A percentile compares a stretch with the other conserved stretches of the same genome.
These are phyloP conservation scores for Pectinophora gossypiella DNA, from an alignment of 1,140 invertebrate genomes.

Conservation along the genomic window DNA sequence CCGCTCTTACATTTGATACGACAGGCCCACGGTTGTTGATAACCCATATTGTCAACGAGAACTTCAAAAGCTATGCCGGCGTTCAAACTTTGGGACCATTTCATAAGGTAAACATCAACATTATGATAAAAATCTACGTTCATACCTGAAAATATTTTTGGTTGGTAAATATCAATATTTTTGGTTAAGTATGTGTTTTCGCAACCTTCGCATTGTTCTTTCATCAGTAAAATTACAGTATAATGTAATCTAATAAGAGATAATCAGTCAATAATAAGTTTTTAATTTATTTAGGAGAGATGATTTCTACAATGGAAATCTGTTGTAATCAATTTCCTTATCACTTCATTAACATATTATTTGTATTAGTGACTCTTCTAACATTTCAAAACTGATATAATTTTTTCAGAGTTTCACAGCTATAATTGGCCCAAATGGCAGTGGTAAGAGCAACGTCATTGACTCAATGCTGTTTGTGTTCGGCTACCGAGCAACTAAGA, in stretches of 20 bases:
- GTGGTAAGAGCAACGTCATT: constrained; percentile 99
- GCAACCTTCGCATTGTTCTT: background rate
- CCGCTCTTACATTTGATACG: constrained; percentile 81
- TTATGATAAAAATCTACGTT: background rate
- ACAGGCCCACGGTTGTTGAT: constrained; percentile 91
- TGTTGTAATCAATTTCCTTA: too few relatives aligned
- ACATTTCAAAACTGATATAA: background rate
- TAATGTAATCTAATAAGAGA: too few relatives aligned
- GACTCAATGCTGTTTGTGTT: constrained; percentile 99
- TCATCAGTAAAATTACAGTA: too few relatives aligned
- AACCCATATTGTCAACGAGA: constrained; percentile 92
- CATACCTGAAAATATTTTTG: constrained; percentile 2
- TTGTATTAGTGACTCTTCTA: too few relatives aligned
- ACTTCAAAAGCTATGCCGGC: constrained; percentile 99
- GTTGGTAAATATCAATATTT: too few relatives aligned
- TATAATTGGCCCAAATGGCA: constrained; percentile 99
- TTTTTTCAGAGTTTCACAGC: constrained; percentile 92
- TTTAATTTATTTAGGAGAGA: too few relatives aligned
- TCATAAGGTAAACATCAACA: constrained; percentile 81
- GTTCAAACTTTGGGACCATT: constrained; percentile 87
- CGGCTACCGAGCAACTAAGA: constrained; percentile 96
- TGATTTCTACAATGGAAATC: too few relatives aligned
- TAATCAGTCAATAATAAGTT: too few relatives aligned
- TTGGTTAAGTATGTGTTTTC: too few relatives aligned
- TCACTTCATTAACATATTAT: too few relatives aligned